Base-by-base conservation (phyloP, 2,113 vertebrate genomes). In the Clarias batrachus region DNA sequence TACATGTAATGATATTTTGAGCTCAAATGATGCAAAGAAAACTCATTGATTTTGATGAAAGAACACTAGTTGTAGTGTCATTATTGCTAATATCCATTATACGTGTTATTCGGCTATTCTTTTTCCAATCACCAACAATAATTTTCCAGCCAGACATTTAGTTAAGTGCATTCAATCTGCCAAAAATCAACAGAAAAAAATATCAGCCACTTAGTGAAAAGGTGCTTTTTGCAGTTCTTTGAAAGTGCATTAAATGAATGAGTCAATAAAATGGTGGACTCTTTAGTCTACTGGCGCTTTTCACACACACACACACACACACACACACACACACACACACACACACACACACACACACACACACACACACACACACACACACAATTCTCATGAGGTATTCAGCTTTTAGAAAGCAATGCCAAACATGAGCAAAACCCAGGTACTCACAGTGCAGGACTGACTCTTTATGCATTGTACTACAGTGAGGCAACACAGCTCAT, bases 191-290 rank as follows among this genome's bases (percentile, higher is more conserved):
- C 33, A 73, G 19, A 4, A 48, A 62, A 59, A 25, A 25, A 76
- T 60, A 41, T 41, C 4, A 78, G 41, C n/a, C 60, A 54, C 59
- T 62, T 56, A 54, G 14, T 7, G 27, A 66, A 13, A 37, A 66
- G 57, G 68, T n/a, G 8, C 37, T 56, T 57, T 79, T 74, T 87
- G 62, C 54, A 65, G 63, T 41, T 79, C 17, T 79, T 81, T 82
- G 27, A 57, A 83, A 80, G 80, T 81, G 79, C 56, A 85, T 56
- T 89, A 86, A 59, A 82, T 82, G 82, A 77, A 71, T 11, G 21
- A 83, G 63, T 87, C 79, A 59, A 79, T 87, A 81, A 81, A 81
- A 86, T 59, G 11, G 41, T 25, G 23, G 30, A 71, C 4, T 71
- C 33, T 37, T 10, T 7, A 27, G 65, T 30, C n/a, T 30, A 68